Conservation (phyloP, 2,888 invertebrate species). For the Ariolimax columbianus region DNA sequence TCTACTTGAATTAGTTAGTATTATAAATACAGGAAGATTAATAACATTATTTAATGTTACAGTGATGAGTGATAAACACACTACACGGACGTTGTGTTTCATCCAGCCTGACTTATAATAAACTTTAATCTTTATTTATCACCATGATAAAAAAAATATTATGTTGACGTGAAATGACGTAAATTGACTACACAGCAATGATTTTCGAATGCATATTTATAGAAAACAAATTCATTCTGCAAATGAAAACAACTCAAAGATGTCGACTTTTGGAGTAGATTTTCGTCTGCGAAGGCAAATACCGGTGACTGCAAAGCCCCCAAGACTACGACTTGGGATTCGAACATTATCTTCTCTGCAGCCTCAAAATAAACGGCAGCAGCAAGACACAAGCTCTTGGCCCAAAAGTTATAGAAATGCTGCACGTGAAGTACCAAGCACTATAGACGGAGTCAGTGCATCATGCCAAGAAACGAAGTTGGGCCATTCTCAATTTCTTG, state of each 20-base stretch:
- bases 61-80: too few relatives aligned
- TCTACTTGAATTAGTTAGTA: too few relatives aligned
- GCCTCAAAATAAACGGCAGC: neutral
- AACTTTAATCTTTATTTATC: neutral
- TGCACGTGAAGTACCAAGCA: neutral
- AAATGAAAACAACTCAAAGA: conserved; percentile 33
- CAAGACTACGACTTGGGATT: conserved; percentile 28
- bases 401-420: neutral
- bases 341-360: conserved; percentile 3
- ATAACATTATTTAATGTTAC: too few relatives aligned
- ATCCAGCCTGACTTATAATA: too few relatives aligned
- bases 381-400: neutral
- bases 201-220: conserved; percentile 31
- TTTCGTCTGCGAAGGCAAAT: conserved; percentile 41
- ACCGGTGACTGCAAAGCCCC: conserved; percentile 41
- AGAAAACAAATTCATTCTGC: neutral
- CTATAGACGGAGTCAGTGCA: neutral
- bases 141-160: neutral
- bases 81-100: too few relatives aligned
- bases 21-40: too few relatives aligned
- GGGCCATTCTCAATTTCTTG: neutral
- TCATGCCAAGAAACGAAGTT: neutral
- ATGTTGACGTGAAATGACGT: neutral
- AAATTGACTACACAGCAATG: neutral
- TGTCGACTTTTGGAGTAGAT: conserved; percentile 37